These are phyloP conservation scores for Alloscopus bannaensis DNA, from an alignment of 2,888 invertebrate species.

Conservation along the genomic window DNA sequence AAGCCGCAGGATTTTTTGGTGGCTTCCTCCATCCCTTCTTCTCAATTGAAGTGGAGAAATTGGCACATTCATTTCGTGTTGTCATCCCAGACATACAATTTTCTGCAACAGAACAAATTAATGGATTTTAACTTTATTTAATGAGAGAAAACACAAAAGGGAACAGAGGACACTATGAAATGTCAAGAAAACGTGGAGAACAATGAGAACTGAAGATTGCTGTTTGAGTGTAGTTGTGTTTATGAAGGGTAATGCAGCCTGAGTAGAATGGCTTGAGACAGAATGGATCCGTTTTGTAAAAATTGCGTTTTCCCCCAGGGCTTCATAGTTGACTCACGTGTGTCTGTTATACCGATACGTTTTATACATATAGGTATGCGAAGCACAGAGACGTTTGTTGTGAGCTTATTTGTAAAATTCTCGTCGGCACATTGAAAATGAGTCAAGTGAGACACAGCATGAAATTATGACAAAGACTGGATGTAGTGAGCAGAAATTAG, in stretches of 20 bases:
- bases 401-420: no score
- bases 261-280: no score
- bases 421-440: no score
- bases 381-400: no score
- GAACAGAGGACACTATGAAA: conserved; percentile 39
- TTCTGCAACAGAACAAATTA: conserved; percentile 40
- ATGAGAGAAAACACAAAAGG: conserved; percentile 46
- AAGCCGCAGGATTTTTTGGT: conserved; percentile 53
- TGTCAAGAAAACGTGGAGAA: conserved; percentile 39
- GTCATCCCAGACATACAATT: conserved; percentile 8
- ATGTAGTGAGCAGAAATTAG: conserved; percentile 29
- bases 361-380: no score
- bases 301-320: no score
- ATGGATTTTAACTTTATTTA: conserved; percentile 58
- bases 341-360: no score
- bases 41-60: conserved; percentile 25
- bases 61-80: conserved; percentile 32
- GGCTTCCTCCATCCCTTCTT: not conserved
- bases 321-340: no score
- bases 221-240: no score
- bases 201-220: no score
- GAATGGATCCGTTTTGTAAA: no score
- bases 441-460: not conserved
- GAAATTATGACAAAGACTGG: conserved; percentile 6
- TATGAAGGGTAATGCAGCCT: no score